Base-by-base conservation (phyloP, 2,113 vertebrate species). In the Boleophthalmus pectinirostris region DNA sequence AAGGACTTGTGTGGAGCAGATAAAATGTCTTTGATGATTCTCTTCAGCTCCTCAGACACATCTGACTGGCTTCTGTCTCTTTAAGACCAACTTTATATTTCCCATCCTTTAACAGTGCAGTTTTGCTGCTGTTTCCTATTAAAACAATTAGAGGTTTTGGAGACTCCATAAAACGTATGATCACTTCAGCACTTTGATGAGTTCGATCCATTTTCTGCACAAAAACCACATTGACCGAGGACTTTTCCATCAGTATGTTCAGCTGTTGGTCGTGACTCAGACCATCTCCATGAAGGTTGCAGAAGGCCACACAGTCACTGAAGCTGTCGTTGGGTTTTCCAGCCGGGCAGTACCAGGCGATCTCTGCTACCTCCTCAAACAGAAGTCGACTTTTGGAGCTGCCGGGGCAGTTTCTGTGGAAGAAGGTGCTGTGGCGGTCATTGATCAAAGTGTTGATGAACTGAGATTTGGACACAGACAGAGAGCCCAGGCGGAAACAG, bases 281-380 rank as follows among this genome's bases (percentile, higher is more conserved):
- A 47, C 85, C 85, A 73, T 94, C 88, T 75, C 93, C 93, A 35
- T 85, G 93, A 67, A 94, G 90, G 88, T 94, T 94, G 63, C 77
- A 89, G 66, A 94, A 94, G 35, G 91, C 78, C 76, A 92, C 72
- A 68, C 91, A 94, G 3, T 91, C 89, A 60, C 85, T 69, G 82
- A 94, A 94, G 66, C 66, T 75, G 77, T 95, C 92, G 0, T 82
- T 81, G 0, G 81, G 66, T 6, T 85, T 91, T 0, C 89, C 93
- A 13, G 85, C 66, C 3, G 93, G 93, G 25, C 86, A 93, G 82
- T 94, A 95, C 94, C 94, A 95, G 69, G 89, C 84, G 47, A 95
- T 92, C 88, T 95, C 93, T 83, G 91, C 91, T 10, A 95, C 70
- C 1, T 93, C 92, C 9, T 77, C 85, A 91, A 94, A 93, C 69